phyloP scores from a whole-genome alignment of 2,797 vertebrate genomes.

The Hozukius guyotensis region DNA sequence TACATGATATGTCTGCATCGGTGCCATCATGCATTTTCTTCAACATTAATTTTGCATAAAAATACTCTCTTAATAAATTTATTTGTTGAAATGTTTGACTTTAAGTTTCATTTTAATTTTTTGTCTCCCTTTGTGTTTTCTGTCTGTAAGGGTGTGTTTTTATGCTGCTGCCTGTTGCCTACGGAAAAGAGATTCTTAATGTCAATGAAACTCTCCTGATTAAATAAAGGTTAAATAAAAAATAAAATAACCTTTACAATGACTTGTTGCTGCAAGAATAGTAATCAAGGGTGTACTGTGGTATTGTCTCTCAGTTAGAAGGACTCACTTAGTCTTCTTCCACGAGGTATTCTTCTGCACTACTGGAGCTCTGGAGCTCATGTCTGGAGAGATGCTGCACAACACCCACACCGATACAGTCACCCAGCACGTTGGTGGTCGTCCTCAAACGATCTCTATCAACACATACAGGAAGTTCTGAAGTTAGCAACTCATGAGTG shows the following conservation, averaged over 20 bases:
- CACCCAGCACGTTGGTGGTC: conserved; percentile 86
- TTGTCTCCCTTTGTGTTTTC: too few species aligned
- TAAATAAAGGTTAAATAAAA: neutral
- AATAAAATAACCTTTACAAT: neutral
- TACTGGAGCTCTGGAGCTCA: conserved; percentile 16
- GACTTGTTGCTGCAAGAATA: neutral
- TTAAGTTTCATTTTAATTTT: too few species aligned
- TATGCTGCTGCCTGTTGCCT: too few species aligned
- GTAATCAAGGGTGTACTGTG: neutral
- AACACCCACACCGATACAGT: conserved; percentile 67
- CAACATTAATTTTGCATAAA: neutral
- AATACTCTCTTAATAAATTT: neutral
- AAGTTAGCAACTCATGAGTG: neutral
- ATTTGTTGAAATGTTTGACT: neutral
- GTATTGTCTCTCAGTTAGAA: neutral
- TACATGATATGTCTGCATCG: neutral
- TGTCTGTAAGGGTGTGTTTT: neutral
- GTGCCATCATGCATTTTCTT: neutral
- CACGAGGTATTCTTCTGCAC: neutral
- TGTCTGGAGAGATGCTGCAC: conserved; percentile 53
- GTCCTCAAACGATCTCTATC: conserved; percentile 85
- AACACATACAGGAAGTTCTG: neutral
- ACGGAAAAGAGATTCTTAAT: neutral
- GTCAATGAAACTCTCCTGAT: neutral
- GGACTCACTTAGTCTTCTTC: neutral